Conservation (phyloP, 1,140 invertebrate species). For the Tetramorium parvispinum region DNA sequence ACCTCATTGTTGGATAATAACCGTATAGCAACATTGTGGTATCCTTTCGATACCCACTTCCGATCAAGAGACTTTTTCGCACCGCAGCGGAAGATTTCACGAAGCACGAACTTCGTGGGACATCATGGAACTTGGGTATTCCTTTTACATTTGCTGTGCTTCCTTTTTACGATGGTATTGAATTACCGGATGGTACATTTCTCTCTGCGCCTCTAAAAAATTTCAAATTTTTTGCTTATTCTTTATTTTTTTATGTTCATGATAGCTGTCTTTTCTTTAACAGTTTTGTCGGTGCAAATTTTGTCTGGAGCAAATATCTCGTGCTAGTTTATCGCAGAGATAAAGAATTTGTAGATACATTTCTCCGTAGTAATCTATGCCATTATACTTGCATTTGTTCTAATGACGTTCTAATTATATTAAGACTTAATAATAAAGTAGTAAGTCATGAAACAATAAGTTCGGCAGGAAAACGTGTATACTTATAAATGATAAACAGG, state of each 20-base stretch:
- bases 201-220: not conserved
- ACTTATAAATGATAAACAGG: constrained; percentile 50
- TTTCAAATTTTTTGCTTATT: constrained; percentile 1
- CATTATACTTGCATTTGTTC: not conserved
- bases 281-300: not conserved
- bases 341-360: not conserved
- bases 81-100: constrained; percentile 51
- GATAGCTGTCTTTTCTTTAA: not conserved
- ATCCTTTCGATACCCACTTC: constrained; percentile 40
- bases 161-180: constrained; percentile 42
- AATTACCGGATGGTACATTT: constrained; percentile 42
- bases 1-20: constrained; percentile 73
- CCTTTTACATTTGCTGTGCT: constrained; percentile 24
- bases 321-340: not conserved
- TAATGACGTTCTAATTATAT: not conserved
- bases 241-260: not conserved
- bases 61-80: constrained; percentile 48
- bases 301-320: not conserved
- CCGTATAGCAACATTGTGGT: constrained; percentile 59
- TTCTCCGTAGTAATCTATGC: not conserved
- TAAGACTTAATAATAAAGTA: constrained; percentile 8
- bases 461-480: not conserved
- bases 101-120: constrained; percentile 44
- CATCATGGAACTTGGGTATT: constrained; percentile 6
- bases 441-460: not conserved